Conservation (phyloP, 2,797 vertebrate species). For the Tiaroga cobitis region DNA sequence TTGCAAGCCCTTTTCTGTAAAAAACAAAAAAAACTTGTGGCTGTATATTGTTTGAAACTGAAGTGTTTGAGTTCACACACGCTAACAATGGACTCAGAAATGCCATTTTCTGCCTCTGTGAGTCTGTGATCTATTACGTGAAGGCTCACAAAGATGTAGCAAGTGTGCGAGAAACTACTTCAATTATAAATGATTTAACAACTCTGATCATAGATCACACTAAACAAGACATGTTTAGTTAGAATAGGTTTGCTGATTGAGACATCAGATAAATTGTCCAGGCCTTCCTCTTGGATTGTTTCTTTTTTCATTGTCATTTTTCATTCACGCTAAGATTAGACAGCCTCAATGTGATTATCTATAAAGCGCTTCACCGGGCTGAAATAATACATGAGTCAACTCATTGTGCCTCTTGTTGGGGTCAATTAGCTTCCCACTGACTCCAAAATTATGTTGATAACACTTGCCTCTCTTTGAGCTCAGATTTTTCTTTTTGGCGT, state of each 20-base stretch:
- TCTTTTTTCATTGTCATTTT: slow-evolving; percentile 25
- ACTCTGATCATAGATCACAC: slow-evolving; percentile 2
- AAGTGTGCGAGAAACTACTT: not conserved
- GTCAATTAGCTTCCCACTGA: slow-evolving; percentile 53
- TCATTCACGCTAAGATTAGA: slow-evolving; percentile 51
- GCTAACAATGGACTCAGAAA: not conserved
- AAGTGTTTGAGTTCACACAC: not conserved
- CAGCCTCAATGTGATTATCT: slow-evolving; percentile 40
- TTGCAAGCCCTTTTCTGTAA: not conserved
- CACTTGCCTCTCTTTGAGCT: slow-evolving; percentile 4
- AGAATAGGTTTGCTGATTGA: slow-evolving; percentile 1
- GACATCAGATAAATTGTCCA: slow-evolving; percentile 2
- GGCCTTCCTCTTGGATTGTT: slow-evolving; percentile 2
- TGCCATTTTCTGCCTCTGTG: not conserved
- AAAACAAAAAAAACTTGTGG: not conserved
- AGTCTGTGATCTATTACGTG: not conserved
- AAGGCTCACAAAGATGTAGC: not conserved
- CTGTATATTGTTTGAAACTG: not conserved
- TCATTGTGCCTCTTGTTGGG: slow-evolving; percentile 31
- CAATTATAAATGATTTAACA: slow-evolving; percentile 9
- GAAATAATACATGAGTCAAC: slow-evolving; percentile 44
- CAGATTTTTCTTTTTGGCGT: too few relatives aligned
- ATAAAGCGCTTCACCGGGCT: slow-evolving; percentile 44
- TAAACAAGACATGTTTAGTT: not conserved
- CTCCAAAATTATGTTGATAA: slow-evolving; percentile 40